Percentiles rank a stretch among this genome's conserved stretches.
These are phyloP conservation scores for Acropora tenuis DNA, from an alignment of 64 coral and sea anemone genomes.

Conservation along the genomic window DNA sequence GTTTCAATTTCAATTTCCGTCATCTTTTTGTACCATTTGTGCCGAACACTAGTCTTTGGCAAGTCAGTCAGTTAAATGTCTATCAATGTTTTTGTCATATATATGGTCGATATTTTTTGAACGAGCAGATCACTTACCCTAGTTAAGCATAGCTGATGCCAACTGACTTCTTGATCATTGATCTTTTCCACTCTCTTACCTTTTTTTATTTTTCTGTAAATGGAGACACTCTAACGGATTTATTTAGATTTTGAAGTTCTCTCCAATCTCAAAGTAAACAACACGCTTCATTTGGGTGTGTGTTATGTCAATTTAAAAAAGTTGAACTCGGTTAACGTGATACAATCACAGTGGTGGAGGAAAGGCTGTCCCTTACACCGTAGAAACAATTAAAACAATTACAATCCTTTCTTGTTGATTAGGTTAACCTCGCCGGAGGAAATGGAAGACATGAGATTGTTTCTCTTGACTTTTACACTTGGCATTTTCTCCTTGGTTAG, in stretches of 20 bases:
- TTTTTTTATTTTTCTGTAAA: not conserved
- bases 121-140: not conserved
- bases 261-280: too few relatives aligned
- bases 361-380: too few relatives aligned
- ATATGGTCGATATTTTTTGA: not conserved
- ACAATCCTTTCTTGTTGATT: not conserved
- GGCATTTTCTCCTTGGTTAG: not conserved
- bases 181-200: not conserved
- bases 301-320: too few relatives aligned
- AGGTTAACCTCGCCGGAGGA: conserved; percentile 2
- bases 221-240: not conserved
- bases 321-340: too few relatives aligned
- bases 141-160: not conserved
- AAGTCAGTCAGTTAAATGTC: not conserved
- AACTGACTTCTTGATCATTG: not conserved
- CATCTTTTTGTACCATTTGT: not conserved
- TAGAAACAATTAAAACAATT: too few relatives aligned
- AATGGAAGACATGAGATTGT: conserved; percentile 1
- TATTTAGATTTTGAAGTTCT: too few relatives aligned
- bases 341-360: too few relatives aligned
- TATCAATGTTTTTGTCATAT: not conserved
- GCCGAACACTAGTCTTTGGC: too few relatives aligned
- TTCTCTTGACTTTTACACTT: not conserved
- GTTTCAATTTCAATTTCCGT: not conserved
- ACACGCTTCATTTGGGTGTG: too few relatives aligned